Percentiles rank a stretch among this genome's conserved stretches.
phyloP scores from a whole-genome alignment of 2,113 vertebrate species.

The Catharus bicknelli region DNA sequence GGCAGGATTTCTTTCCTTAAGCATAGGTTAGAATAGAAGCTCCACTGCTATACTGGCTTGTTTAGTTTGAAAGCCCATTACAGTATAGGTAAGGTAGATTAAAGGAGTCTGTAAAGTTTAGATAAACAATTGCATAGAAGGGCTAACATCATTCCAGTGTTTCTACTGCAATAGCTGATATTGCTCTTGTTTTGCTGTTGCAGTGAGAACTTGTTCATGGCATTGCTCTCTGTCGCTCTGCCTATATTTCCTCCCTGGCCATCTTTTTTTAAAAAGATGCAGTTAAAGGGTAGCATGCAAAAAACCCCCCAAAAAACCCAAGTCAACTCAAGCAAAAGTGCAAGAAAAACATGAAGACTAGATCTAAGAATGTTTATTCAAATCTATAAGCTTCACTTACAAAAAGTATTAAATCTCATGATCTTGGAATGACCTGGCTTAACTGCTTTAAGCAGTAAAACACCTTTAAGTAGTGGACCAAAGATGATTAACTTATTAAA shows the following conservation, averaged over 20 bases:
- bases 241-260: not conserved
- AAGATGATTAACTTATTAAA: not conserved
- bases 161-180: not conserved
- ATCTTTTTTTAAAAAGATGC: not conserved
- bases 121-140: not conserved
- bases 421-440: not conserved
- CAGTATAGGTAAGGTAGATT: not conserved
- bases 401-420: not conserved
- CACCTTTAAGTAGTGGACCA: not conserved
- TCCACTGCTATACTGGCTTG: not conserved
- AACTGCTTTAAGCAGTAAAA: not conserved
- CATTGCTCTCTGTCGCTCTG: not conserved
- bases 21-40: not conserved
- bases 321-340: not conserved
- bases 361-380: not conserved
- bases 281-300: not conserved
- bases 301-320: accelerated
- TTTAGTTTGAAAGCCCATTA: not conserved
- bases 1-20: not conserved
- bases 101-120: not conserved
- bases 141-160: not conserved
- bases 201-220: not conserved
- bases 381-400: not conserved
- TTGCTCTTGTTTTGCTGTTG: not conserved
- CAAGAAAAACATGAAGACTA: not conserved